Evolutionary conservation across 2,797 vertebrate genomes (phyloP).

Genomic region (Eptatretus atami): DNA sequence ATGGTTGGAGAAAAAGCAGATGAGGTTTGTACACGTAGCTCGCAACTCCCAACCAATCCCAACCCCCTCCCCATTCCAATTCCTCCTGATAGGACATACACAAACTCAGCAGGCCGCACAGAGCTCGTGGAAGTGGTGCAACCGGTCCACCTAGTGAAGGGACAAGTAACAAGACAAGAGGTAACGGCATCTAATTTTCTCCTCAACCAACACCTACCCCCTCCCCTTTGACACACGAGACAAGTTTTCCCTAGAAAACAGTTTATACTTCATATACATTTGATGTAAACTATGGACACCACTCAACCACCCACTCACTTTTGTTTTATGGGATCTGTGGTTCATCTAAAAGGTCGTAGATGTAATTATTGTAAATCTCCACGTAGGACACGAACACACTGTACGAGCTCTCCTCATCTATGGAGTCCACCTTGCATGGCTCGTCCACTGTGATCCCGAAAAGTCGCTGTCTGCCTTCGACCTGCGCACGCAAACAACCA

Average conservation of each 20-base stretch:
- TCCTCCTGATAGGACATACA: conserved; percentile 33
- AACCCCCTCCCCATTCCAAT: background rate
- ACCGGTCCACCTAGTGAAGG: conserved; percentile 62
- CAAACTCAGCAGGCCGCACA: conserved; percentile 48
- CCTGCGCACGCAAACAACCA: conserved; percentile 15
- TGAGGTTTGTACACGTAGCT: no score
- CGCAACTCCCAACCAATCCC: no score
- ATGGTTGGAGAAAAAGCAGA: no score
- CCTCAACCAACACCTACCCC: conserved; percentile 1
- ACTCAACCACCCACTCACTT: conserved; percentile 21
- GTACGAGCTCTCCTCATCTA: conserved; percentile 79
- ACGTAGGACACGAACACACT: conserved; percentile 72
- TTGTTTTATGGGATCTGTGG: conserved; percentile 38
- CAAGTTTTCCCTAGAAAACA: background rate
- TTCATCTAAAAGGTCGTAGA: conserved; percentile 79
- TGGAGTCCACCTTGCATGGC: conserved; percentile 23
- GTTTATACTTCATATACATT: no score
- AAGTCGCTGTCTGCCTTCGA: conserved; percentile 54
- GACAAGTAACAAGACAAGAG: conserved; percentile 19
- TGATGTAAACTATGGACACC: no score
- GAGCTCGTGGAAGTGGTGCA: conserved; percentile 31
- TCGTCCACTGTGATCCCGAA: conserved; percentile 48
- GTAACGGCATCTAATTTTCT: background rate
- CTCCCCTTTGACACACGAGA: background rate
- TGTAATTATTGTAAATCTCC: conserved; percentile 97